Evolutionary conservation across 1,140 invertebrate genomes (phyloP), one percentile per base, ranked within the genome.

Genomic region (Pachyrhynchus sulphureomaculatus): DNA sequence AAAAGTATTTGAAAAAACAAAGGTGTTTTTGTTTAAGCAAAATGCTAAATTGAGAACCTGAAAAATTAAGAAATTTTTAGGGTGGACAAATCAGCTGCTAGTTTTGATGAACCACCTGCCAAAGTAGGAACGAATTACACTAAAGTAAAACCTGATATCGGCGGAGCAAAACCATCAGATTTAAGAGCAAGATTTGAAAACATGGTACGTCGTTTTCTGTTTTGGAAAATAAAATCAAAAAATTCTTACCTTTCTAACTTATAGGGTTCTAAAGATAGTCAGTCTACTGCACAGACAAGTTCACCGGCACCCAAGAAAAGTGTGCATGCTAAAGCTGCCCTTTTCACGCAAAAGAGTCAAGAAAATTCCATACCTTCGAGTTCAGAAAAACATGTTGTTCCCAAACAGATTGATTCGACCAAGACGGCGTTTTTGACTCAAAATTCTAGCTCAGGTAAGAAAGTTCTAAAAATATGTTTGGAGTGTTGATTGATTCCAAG

Each of bases 171-270:
- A 76, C 89, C 92, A 0, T 88, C 86, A 4, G 86, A 85, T 66
- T 77, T 94, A 12, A 76, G 88, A 17, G 88, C 87, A 12, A 88
- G 86, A 72, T 94, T 94, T 76, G 92, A 94, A 78, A 89, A 89
- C 68, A 81, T 94, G 78, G 91, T 72, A 41, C 67, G 66, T 55
- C 9, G 26, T 42, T 15, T 32, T 6, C 12, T 32, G 12, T 12
- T 32, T 32, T 6, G n/a, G n/a, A n/a, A n/a, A n/a, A n/a, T n/a
- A n/a, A n/a, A n/a, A n/a, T n/a, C n/a, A n/a, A n/a, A n/a, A n/a
- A n/a, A n/a, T n/a, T n/a, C n/a, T 6, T 15, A 4, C 9, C 5
- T 39, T n/a, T 9, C 20, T 53, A 42, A 32, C 34, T 44, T 60
- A 34, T 52, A 45, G 64, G 53, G 57, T 33, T 42, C 62, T 53